Evolutionary conservation across 2,797 vertebrate genomes (phyloP).

Genomic region (Luscinia megarhynchos): DNA sequence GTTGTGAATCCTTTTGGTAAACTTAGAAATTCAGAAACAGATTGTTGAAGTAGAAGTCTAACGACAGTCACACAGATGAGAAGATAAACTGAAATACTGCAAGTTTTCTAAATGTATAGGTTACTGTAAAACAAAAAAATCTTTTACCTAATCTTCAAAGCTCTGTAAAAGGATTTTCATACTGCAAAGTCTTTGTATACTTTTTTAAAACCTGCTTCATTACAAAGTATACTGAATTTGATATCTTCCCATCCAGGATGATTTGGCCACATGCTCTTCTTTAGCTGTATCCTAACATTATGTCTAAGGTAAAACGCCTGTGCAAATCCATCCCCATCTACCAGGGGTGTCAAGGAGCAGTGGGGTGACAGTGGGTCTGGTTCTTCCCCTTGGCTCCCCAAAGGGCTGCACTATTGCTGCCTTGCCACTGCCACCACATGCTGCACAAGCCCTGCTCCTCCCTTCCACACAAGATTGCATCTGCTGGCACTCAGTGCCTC

Average conservation of each 20-base stretch:
- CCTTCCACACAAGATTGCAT: background rate
- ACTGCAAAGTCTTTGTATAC: background rate
- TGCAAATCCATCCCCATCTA: background rate
- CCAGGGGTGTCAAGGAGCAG: background rate
- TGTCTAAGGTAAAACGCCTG: background rate
- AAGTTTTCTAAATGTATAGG: background rate
- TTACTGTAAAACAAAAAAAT: background rate
- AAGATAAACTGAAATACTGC: background rate
- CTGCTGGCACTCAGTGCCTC: background rate
- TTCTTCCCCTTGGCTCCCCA: background rate
- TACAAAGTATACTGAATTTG: fast-evolving
- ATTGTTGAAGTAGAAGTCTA: background rate
- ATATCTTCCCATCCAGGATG: background rate
- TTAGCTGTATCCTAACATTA: background rate
- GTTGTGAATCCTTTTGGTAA: background rate
- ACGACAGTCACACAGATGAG: background rate
- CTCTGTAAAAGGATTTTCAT: background rate
- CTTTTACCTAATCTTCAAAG: background rate
- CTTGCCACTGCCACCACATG: background rate
- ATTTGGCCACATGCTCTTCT: background rate
- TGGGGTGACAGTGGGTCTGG: background rate
- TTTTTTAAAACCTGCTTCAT: background rate
- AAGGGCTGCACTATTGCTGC: background rate
- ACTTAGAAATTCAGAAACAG: background rate
- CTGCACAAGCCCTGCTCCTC: background rate